These are phyloP conservation scores for Aviceda subcristata DNA, from an alignment of 2,113 vertebrate species.

Conservation along the genomic window DNA sequence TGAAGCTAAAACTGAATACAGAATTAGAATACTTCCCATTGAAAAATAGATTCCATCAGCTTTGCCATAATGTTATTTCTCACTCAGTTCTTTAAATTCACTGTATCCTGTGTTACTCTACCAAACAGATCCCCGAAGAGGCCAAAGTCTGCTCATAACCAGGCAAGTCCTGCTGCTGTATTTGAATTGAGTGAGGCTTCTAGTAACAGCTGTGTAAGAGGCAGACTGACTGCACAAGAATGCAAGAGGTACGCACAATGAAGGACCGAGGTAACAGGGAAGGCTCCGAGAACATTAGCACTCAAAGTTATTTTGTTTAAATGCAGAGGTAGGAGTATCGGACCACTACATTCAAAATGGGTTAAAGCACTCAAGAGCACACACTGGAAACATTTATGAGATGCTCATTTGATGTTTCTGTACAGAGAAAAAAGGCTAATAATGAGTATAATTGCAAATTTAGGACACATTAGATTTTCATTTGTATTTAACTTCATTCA, in stretches of 20 bases:
- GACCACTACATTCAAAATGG: background rate
- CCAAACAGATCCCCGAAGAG: too few species aligned
- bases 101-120: too few species aligned
- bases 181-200: background rate
- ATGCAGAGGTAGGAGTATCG: background rate
- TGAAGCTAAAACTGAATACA: background rate
- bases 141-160: too few species aligned
- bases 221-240: background rate
- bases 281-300: background rate
- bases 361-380: background rate
- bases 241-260: too few species aligned
- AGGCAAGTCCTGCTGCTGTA: fast-evolving
- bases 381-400: background rate
- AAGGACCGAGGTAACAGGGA: background rate
- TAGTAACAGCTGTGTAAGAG: background rate
- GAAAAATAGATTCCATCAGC: background rate
- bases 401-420: background rate
- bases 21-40: background rate
- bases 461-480: background rate
- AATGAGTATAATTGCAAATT: background rate
- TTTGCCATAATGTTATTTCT: background rate
- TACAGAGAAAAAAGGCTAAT: background rate
- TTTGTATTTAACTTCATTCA: background rate
- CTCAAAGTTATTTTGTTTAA: background rate
- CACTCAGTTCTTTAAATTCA: background rate